phyloP scores from a whole-genome alignment of 2,888 invertebrate species.

The Polydrusus pterygomalis region DNA sequence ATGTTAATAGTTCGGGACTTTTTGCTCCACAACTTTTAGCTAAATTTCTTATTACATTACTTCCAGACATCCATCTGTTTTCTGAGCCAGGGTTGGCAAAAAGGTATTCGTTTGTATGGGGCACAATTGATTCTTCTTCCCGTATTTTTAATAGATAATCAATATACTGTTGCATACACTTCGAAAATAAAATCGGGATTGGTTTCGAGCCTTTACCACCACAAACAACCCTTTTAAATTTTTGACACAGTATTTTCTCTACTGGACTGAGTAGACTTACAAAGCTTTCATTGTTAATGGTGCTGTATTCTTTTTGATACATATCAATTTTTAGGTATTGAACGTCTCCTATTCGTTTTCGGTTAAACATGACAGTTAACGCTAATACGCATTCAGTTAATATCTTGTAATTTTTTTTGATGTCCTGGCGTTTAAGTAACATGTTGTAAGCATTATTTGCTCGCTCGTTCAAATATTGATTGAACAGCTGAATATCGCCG shows the following conservation, averaged over 20 bases:
- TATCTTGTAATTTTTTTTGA: slow-evolving; percentile 52
- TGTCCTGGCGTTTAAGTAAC: slow-evolving; percentile 29
- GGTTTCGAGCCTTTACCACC: slow-evolving; percentile 58
- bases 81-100: slow-evolving; percentile 57
- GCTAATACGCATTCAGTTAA: slow-evolving; percentile 56
- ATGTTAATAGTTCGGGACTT: slow-evolving; percentile 53
- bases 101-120: slow-evolving; percentile 54
- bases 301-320: slow-evolving; percentile 18
- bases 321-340: slow-evolving; percentile 53
- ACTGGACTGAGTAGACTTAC: slow-evolving; percentile 7
- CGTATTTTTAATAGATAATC: slow-evolving; percentile 35
- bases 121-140: slow-evolving; percentile 50
- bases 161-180: not conserved
- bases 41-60: slow-evolving; percentile 52
- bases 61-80: slow-evolving; percentile 58
- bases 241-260: slow-evolving; percentile 41
- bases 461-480: slow-evolving; percentile 46
- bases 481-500: slow-evolving; percentile 55
- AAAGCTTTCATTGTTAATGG: slow-evolving; percentile 36
- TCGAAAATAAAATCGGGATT: slow-evolving; percentile 56
- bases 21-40: slow-evolving; percentile 54
- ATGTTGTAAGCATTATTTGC: slow-evolving; percentile 51
- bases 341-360: slow-evolving; percentile 56
- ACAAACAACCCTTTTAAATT: slow-evolving; percentile 57
- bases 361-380: slow-evolving; percentile 55